phyloP scores from a whole-genome alignment of 2,888 invertebrate species.

The Mellilla xanthometata region DNA sequence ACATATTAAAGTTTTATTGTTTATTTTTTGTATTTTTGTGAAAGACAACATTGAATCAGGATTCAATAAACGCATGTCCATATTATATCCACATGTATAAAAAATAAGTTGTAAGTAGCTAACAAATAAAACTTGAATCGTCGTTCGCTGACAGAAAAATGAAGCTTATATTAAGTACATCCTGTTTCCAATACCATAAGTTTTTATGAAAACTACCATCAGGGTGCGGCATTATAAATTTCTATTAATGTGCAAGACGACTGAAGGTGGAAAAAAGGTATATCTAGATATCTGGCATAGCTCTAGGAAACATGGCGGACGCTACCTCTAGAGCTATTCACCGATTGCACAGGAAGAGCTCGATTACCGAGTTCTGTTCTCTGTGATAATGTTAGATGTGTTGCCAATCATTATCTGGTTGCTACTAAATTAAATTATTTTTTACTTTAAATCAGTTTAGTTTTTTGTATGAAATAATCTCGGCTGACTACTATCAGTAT shows the following conservation, averaged over 20 bases:
- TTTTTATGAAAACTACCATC: slow-evolving; percentile 10
- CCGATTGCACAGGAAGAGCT: slow-evolving; percentile 25
- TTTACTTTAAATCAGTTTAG: too few relatives aligned
- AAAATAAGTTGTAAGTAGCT: too few relatives aligned
- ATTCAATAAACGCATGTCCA: too few relatives aligned
- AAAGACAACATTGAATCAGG: too few relatives aligned
- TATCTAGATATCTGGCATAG: slow-evolving; percentile 48
- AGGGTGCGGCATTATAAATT: slow-evolving; percentile 22
- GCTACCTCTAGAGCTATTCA: slow-evolving; percentile 4
- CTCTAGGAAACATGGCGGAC: slow-evolving; percentile 41
- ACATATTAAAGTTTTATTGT: too few relatives aligned
- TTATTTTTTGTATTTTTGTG: too few relatives aligned
- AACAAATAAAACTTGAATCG: too few relatives aligned
- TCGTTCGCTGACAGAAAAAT: not conserved
- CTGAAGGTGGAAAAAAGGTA: slow-evolving; percentile 34
- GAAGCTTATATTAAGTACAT: not conserved
- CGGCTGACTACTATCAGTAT: too few relatives aligned
- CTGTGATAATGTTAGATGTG: not conserved
- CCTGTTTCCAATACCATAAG: not conserved
- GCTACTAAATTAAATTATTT: too few relatives aligned
- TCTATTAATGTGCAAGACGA: slow-evolving; percentile 24
- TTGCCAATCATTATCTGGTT: too few relatives aligned
- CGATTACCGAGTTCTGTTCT: slow-evolving; percentile 18
- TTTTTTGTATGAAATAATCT: too few relatives aligned
- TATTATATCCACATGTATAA: too few relatives aligned